Percentiles rank a stretch among this genome's conserved stretches.
These are phyloP conservation scores for Percina caprodes DNA, from an alignment of 2,113 vertebrate genomes.

Conservation along the genomic window DNA sequence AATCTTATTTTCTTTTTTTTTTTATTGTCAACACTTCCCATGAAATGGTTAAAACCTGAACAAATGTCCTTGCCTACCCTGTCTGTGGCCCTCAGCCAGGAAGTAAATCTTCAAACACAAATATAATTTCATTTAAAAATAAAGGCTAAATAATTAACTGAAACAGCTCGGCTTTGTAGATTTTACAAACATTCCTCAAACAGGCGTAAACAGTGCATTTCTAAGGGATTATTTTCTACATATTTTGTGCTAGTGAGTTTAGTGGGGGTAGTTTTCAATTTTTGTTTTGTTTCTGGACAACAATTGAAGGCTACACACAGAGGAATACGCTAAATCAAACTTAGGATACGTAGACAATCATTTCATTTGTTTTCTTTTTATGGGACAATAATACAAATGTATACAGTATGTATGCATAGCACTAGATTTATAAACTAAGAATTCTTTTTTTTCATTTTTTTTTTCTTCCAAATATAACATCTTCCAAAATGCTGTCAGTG, in stretches of 20 bases:
- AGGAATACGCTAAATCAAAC: not conserved
- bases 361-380: not conserved
- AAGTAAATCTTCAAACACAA: not conserved
- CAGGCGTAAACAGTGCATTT: slow-evolving; percentile 24
- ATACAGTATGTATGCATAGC: not conserved
- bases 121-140: not conserved
- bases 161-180: not conserved
- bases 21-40: no score
- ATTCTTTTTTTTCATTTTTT: no score
- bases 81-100: no score
- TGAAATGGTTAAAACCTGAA: no score
- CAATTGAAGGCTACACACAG: not conserved
- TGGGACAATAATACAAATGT: no score
- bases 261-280: no score
- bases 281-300: not conserved
- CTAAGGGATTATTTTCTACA: slow-evolving; percentile 27
- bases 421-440: not conserved
- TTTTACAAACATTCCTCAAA: no score
- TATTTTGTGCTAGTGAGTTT: slow-evolving; percentile 16
- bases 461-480: no score
- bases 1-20: not conserved
- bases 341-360: not conserved
- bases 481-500: slow-evolving; percentile 28
- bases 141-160: not conserved
- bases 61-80: not conserved